Evolutionary conservation across 2,888 invertebrate genomes (phyloP).

Genomic region (Nebria brevicollis): DNA sequence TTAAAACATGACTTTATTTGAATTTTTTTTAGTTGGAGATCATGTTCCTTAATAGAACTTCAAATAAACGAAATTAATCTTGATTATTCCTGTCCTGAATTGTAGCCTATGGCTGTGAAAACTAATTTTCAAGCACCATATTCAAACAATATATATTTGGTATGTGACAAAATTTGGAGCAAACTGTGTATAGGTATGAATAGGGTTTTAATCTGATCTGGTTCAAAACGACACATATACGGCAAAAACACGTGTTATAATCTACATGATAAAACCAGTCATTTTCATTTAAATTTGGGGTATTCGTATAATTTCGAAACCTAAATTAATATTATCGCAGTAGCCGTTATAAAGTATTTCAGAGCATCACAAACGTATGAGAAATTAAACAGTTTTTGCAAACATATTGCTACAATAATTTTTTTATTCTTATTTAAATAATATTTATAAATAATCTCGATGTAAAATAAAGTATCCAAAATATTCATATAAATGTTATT

Average conservation of each 20-base stretch:
- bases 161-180: conserved; percentile 20
- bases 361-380: background rate
- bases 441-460: too few species aligned
- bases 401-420: too few species aligned
- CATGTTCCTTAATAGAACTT: too few species aligned
- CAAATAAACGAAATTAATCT: background rate
- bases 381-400: too few species aligned
- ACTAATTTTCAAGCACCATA: conserved; percentile 29
- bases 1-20: too few species aligned
- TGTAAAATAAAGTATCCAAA: too few species aligned
- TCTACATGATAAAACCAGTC: background rate
- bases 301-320: background rate
- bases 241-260: background rate
- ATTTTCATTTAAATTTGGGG: background rate
- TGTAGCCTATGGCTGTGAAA: conserved; percentile 7
- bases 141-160: conserved; percentile 27
- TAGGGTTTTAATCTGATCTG: conserved; percentile 32
- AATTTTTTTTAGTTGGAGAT: too few species aligned
- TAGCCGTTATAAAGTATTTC: background rate
- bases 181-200: background rate
- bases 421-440: too few species aligned
- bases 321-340: background rate
- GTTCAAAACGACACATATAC: conserved; percentile 22
- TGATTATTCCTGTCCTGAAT: background rate
- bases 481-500: too few species aligned